Evolutionary conservation across 1,140 invertebrate species (phyloP).

Genomic region (Dolichoris vasculosae): DNA sequence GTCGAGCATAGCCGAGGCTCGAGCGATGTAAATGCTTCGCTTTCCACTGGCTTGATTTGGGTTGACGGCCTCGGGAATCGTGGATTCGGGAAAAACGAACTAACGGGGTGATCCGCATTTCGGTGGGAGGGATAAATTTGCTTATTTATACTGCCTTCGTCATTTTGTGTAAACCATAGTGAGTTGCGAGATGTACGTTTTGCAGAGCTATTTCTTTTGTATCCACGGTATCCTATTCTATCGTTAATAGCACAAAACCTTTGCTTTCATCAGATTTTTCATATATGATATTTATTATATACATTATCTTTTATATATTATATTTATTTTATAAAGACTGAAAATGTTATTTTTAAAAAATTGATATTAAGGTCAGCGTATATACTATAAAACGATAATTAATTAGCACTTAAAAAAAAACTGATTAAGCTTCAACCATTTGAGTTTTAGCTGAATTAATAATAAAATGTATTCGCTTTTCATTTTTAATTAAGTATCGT

Average conservation of each 20-base stretch:
- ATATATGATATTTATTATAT: not conserved
- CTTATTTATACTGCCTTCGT: constrained; percentile 6
- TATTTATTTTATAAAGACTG: too few species aligned
- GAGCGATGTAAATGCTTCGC: constrained; percentile 10
- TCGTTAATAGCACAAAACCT: not conserved
- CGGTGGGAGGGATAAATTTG: not conserved
- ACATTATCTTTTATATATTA: too few species aligned
- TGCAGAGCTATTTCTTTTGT: not conserved
- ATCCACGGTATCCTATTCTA: not conserved
- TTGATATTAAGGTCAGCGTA: too few species aligned
- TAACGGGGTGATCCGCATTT: not conserved
- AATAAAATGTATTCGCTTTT: too few species aligned
- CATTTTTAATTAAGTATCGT: too few species aligned
- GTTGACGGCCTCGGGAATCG: not conserved
- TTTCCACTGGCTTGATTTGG: not conserved
- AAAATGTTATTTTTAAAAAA: too few species aligned
- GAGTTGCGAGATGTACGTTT: not conserved
- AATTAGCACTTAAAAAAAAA: too few species aligned
- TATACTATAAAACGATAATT: too few species aligned
- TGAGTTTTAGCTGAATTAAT: too few species aligned
- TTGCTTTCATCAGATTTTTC: not conserved
- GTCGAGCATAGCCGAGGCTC: not conserved
- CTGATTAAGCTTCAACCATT: too few species aligned
- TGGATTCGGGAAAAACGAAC: not conserved
- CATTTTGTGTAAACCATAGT: not conserved